These are phyloP conservation scores for Priocnemis perturbator DNA, from an alignment of 2,888 invertebrate species.

Conservation along the genomic window DNA sequence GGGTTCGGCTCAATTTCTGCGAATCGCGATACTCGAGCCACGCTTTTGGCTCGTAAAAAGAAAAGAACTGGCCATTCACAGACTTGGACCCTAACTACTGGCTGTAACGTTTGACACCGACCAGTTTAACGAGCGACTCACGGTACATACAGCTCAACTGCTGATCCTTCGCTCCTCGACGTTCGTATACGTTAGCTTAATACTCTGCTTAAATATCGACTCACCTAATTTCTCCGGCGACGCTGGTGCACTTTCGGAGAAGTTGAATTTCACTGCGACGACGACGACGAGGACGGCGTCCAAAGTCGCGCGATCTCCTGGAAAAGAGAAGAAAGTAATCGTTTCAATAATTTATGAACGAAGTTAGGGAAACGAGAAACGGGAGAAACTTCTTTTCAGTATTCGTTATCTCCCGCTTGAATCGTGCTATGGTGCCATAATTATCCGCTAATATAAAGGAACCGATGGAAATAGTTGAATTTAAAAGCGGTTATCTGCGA, in stretches of 20 bases:
- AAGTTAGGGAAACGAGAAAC: constrained; percentile 20
- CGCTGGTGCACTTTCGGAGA: not conserved
- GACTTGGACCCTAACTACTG: too few relatives aligned
- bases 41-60: too few relatives aligned
- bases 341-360: constrained; percentile 37
- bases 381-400: not conserved
- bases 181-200: not conserved
- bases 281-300: not conserved
- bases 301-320: constrained; percentile 18
- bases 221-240: constrained; percentile 2
- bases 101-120: too few relatives aligned
- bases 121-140: too few relatives aligned
- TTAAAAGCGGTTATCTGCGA: constrained; percentile 23
- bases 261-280: not conserved
- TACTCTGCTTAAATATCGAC: not conserved
- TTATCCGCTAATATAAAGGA: constrained; percentile 32
- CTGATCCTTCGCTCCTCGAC: too few relatives aligned
- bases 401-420: constrained; percentile 18
- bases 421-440: constrained; percentile 25
- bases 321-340: constrained; percentile 15
- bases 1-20: too few relatives aligned
- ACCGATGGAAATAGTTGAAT: constrained; percentile 20
- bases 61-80: too few relatives aligned
- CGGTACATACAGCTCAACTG: too few relatives aligned
- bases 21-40: too few relatives aligned